Conservation (phyloP, 2,113 vertebrate genomes). For the Addax nasomaculatus region DNA sequence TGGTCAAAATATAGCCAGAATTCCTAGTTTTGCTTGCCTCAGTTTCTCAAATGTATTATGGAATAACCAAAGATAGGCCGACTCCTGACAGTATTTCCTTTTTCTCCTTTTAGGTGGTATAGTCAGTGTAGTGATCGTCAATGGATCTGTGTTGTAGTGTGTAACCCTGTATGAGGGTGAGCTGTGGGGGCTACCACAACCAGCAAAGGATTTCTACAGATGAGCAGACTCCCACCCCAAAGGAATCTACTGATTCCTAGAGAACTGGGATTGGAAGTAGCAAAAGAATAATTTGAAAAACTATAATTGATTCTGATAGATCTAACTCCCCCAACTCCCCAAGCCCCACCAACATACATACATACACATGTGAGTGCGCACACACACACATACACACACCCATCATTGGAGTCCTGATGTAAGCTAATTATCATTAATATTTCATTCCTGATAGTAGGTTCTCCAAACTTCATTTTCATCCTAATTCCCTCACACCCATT, state of each 20-base stretch:
- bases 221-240: fast-evolving
- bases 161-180: neutral
- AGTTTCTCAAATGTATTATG: neutral
- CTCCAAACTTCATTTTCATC: neutral
- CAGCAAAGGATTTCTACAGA: neutral
- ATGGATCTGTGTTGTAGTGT: neutral
- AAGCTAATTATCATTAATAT: neutral
- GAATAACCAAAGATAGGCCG: neutral
- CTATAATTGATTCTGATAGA: neutral
- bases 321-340: neutral
- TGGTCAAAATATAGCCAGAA: neutral
- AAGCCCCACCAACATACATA: neutral
- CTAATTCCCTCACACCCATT: neutral
- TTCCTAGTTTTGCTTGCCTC: neutral
- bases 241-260: neutral
- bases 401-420: neutral
- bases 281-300: neutral
- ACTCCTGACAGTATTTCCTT: neutral
- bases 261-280: neutral
- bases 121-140: neutral
- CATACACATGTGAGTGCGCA: neutral
- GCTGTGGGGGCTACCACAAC: neutral
- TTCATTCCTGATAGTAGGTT: neutral
- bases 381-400: neutral
- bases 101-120: neutral